phyloP scores from a whole-genome alignment of 2,888 invertebrate genomes.

The Cosmia trapezina region DNA sequence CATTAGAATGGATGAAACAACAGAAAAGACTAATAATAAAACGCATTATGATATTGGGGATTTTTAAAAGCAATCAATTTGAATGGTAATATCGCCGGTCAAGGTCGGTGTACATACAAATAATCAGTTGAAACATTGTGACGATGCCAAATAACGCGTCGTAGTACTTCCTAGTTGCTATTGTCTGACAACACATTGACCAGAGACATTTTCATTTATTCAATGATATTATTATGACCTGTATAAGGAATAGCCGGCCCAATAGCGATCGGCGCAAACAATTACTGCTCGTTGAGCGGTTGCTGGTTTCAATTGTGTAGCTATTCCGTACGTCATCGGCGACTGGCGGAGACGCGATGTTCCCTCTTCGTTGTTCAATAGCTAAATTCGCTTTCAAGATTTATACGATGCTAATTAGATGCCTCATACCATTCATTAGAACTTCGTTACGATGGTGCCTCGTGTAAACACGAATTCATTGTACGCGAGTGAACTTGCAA shows the following conservation, averaged over 20 bases:
- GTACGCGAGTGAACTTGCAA: slow-evolving; percentile 40
- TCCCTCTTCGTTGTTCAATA: slow-evolving; percentile 42
- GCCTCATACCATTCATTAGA: slow-evolving; percentile 64
- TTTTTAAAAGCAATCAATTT: slow-evolving; percentile 62
- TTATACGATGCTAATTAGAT: slow-evolving; percentile 63
- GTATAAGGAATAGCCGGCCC: slow-evolving; percentile 76
- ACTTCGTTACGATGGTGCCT: slow-evolving; percentile 54
- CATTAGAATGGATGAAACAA: slow-evolving; percentile 30
- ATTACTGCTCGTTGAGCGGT: slow-evolving; percentile 87
- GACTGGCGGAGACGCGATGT: slow-evolving; percentile 47
- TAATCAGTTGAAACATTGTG: slow-evolving; percentile 55
- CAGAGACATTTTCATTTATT: slow-evolving; percentile 68
- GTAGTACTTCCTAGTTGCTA: slow-evolving; percentile 67
- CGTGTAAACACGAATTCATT: slow-evolving; percentile 48
- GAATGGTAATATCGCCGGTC: slow-evolving; percentile 59
- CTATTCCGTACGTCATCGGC: slow-evolving; percentile 75
- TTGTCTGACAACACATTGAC: slow-evolving; percentile 62
- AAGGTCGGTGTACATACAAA: slow-evolving; percentile 60
- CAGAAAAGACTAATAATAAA: slow-evolving; percentile 23
- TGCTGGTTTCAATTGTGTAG: slow-evolving; percentile 84
- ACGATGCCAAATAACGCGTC: slow-evolving; percentile 64
- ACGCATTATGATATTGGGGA: slow-evolving; percentile 22
- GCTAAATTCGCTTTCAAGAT: slow-evolving; percentile 54
- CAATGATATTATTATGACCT: slow-evolving; percentile 74
- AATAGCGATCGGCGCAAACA: slow-evolving; percentile 82